Evolutionary conservation across 1,140 invertebrate genomes (phyloP), one percentile per base, ranked within the genome.

Genomic region (Eriosoma lanigerum): DNA sequence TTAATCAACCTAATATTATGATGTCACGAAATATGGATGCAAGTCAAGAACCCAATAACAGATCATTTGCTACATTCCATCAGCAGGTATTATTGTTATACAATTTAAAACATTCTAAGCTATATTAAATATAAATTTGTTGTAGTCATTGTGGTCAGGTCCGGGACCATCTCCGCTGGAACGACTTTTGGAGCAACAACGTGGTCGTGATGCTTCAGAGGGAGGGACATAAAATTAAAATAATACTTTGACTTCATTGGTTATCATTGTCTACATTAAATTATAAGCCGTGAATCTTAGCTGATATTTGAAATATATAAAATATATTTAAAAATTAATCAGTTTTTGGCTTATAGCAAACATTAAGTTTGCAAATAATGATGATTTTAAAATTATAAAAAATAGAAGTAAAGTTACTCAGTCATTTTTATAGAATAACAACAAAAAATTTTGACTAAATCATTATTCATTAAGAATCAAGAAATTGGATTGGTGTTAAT

Each of bases 131-230:
- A 50, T 29, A 1, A 32, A 19, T 50, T 52, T 70, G n/a, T 68
- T 82, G 46, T 89, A 94, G 88, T 93, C 92, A 3, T 86, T 94
- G 17, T 95, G 93, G 91, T 91, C 92, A 44, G 91, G 91, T 1
- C 90, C 91, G 2, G 91, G 90, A 10, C 92, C 91, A 19, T 93
- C 92, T 19, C 93, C 93, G 0, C 86, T 95, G 38, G 93, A 94
- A 84, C 88, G 92, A 81, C 89, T 95, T 9, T 85, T 95, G 58
- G 93, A 94, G 84, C 92, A 93, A 83, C 93, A 95, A 86, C 75
- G 75, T 60, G 75, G 75, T n/a, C 75, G 75, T 46, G 75, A 60
- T 62, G 29, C 75, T 19, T 60, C 75, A 17, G 38, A 78, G 46
- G 56, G 75, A 26, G 75, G 75, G 0, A 26, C 21, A 12, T 72